A percentile compares a stretch with the other conserved stretches of the same genome.
These are phyloP conservation scores for Phrynocephalus guinanensis DNA, from an alignment of 2,797 vertebrate genomes.

Conservation along the genomic window DNA sequence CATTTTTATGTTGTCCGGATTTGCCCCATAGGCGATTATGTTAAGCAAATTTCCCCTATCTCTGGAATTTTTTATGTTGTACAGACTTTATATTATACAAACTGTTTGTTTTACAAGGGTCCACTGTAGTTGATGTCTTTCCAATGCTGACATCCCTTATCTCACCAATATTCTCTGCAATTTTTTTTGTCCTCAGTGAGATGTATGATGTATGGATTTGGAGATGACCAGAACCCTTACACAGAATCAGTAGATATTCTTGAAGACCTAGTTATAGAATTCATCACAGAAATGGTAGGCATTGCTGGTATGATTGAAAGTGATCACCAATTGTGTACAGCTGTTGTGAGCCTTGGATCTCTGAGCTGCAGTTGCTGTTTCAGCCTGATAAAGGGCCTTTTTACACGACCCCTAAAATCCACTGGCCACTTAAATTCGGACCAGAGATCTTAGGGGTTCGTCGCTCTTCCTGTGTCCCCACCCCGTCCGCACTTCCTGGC, in stretches of 20 bases:
- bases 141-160: not conserved
- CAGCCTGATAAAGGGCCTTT: not conserved
- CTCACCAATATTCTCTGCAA: not conserved
- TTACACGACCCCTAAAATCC: no score
- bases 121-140: not conserved
- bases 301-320: not conserved
- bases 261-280: conserved; percentile 97
- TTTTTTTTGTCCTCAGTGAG: conserved; percentile 79
- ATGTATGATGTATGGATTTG: conserved; percentile 99
- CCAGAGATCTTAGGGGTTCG: no score
- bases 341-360: not conserved
- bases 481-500: no score
- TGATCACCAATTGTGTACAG: not conserved
- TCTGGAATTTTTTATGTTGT: no score
- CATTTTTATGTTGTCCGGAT: no score
- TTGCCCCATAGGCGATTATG: no score
- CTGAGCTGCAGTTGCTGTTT: not conserved
- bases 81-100: no score
- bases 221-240: conserved; percentile 98
- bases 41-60: no score
- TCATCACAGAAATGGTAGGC: conserved; percentile 94
- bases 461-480: no score
- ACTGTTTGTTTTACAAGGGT: no score
- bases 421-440: no score
- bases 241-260: conserved; percentile 97